These are phyloP conservation scores for Macrosoma leucophasiata DNA, from an alignment of 2,888 invertebrate genomes.

Conservation along the genomic window DNA sequence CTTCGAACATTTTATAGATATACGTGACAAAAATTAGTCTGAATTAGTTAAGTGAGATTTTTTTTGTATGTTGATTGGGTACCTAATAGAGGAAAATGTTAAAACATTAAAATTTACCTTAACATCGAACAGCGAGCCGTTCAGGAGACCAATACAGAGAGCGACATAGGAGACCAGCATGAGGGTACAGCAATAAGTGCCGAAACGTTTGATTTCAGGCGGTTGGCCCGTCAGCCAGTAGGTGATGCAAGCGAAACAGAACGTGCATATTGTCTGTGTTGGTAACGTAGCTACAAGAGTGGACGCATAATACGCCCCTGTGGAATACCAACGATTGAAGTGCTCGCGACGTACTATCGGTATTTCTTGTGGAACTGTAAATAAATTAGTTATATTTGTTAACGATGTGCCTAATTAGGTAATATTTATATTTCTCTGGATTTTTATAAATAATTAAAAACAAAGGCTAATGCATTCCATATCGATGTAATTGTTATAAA, in stretches of 20 bases:
- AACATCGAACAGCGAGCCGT: slow-evolving; percentile 87
- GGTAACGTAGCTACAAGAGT: slow-evolving; percentile 88
- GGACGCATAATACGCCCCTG: slow-evolving; percentile 87
- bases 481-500: too few species aligned
- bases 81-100: too few species aligned
- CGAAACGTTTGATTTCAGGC: slow-evolving; percentile 81
- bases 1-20: too few species aligned
- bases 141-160: slow-evolving; percentile 88
- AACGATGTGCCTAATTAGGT: too few species aligned
- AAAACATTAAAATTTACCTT: slow-evolving; percentile 71
- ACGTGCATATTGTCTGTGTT: slow-evolving; percentile 84
- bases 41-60: too few species aligned
- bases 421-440: too few species aligned
- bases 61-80: too few species aligned
- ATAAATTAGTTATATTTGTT: too few species aligned
- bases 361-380: slow-evolving; percentile 87
- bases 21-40: too few species aligned
- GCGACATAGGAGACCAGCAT: slow-evolving; percentile 88
- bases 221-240: slow-evolving; percentile 94
- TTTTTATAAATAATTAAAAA: too few species aligned
- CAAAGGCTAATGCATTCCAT: too few species aligned
- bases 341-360: slow-evolving; percentile 88
- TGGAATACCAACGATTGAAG: slow-evolving; percentile 92
- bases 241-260: slow-evolving; percentile 84
- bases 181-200: slow-evolving; percentile 82